These are phyloP conservation scores for Acrossocheilus wenchowensis DNA, from an alignment of 2,797 vertebrate genomes.

Conservation along the genomic window DNA sequence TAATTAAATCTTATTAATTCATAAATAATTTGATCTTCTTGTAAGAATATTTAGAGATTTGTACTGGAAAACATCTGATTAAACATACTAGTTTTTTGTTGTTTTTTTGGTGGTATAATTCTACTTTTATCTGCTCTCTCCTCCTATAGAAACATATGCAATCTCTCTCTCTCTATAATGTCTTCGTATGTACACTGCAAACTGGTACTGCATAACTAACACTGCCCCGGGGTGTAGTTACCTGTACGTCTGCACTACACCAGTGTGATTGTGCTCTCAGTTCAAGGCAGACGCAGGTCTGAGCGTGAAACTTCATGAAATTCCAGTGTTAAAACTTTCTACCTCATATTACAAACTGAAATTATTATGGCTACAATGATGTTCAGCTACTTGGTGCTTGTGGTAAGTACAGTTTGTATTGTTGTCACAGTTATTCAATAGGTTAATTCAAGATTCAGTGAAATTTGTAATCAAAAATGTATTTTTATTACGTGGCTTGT, in stretches of 20 bases:
- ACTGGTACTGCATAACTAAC: background rate
- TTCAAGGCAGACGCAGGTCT: slow-evolving; percentile 1
- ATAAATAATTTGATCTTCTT: background rate
- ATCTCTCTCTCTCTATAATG: background rate
- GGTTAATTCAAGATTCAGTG: background rate
- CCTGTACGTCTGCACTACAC: background rate
- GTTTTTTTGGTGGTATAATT: background rate
- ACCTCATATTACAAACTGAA: background rate
- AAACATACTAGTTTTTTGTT: background rate
- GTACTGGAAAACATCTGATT: background rate
- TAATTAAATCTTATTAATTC: background rate
- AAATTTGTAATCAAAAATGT: background rate
- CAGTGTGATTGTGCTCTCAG: background rate
- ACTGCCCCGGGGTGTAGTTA: slow-evolving; percentile 12
- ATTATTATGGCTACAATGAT: background rate
- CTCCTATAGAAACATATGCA: background rate
- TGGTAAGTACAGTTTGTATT: slow-evolving; percentile 24
- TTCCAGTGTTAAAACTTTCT: background rate
- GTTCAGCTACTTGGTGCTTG: slow-evolving; percentile 12
- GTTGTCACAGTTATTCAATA: background rate
- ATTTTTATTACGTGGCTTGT: background rate
- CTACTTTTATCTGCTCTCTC: background rate
- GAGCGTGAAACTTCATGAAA: background rate
- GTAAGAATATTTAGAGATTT: background rate
- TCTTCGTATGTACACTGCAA: background rate